Base-by-base conservation (phyloP, 2,113 vertebrate genomes). In the Nettapus auritus region DNA sequence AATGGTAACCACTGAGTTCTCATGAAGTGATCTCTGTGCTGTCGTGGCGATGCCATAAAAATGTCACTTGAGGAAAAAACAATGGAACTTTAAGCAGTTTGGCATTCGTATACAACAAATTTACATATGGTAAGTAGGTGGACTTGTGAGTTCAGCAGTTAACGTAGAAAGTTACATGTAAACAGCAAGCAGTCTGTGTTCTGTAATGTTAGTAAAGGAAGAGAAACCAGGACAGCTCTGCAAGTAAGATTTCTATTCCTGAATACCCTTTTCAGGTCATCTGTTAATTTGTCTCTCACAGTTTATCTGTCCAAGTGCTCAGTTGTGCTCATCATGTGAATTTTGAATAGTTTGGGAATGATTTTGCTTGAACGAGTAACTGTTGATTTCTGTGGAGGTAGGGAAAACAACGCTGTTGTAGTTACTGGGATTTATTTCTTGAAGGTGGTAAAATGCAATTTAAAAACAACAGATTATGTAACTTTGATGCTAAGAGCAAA, bases 41-140 rank as follows among this genome's bases (percentile, higher is more conserved):
- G 6, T 20, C 69, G 71, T 93, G 73, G 55, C 63, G 59, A 74
- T 90, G 87, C 75, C 79, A 66, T 73, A 42, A n/a, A 95, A 85
- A 88, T 74, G 52, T 90, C 67, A 82, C 34, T 82, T 46, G 31
- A 25, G 75, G 76, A 29, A 78, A 88, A 88, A 89, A 48, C 50
- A 82, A 36, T 42, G 55, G 78, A 76, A 86, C 73, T 86, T 77
- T 2, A 29, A 68, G 56, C 38, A 38, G 33, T 48, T 94, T 67
- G 80, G 69, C 34, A 81, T 86, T 83, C 55, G 36, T 46, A 7
- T 88, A 22, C 76, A 74, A 40, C 40, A 63, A 11, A 77, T 40
- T 50, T 34, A 10, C 92, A 93, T 83, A 50, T 68, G 92, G 64
- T 34, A 42, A 36, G 94, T 90, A 86, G 95, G 95, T 78, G 92